A percentile compares a stretch with the other conserved stretches of the same genome.
phyloP scores from a whole-genome alignment of 1,140 invertebrate species.

The Drosophila simulans region DNA sequence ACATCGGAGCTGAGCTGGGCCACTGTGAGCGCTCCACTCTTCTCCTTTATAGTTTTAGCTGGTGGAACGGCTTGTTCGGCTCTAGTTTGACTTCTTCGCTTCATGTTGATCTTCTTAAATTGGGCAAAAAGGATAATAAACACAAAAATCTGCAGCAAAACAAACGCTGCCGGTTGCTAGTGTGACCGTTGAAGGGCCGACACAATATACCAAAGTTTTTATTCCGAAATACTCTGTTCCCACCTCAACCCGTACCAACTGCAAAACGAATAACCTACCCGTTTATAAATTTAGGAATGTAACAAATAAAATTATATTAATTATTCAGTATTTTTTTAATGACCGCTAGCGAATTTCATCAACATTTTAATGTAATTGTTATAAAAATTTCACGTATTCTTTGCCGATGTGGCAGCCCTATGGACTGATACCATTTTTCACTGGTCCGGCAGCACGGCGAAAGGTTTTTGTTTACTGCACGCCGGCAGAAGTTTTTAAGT shows the following conservation, averaged over 20 bases:
- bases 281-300: no score
- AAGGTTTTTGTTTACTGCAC: constrained; percentile 19
- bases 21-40: constrained; percentile 88
- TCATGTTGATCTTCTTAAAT: constrained; percentile 39
- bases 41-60: constrained; percentile 36
- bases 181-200: constrained; percentile 4
- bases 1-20: constrained; percentile 91
- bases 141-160: constrained; percentile 44
- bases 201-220: constrained; percentile 1
- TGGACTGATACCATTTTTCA: background rate
- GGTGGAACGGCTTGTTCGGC: constrained; percentile 12
- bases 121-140: constrained; percentile 12
- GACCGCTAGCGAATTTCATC: no score
- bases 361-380: no score
- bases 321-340: no score
- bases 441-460: background rate
- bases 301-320: no score
- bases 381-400: background rate
- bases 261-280: background rate
- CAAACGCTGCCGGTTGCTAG: constrained; percentile 54
- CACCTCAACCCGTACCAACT: background rate
- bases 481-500: constrained; percentile 19
- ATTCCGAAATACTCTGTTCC: background rate
- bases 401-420: background rate
- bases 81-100: constrained; percentile 63